These are phyloP conservation scores for Neoscelio sp. DNA, from an alignment of 2,888 invertebrate genomes.

Conservation along the genomic window DNA sequence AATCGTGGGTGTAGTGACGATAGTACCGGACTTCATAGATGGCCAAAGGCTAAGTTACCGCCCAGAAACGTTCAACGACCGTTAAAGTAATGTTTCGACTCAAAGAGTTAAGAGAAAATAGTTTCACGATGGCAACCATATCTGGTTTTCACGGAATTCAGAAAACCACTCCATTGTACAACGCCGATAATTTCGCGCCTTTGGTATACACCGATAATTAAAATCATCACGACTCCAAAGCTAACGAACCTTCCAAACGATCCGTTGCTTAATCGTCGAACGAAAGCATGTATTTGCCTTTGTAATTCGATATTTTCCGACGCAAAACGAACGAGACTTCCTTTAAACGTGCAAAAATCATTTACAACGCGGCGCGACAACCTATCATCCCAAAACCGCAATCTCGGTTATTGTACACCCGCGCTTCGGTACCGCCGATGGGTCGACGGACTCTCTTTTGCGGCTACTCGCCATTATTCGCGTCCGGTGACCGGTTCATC, in stretches of 20 bases:
- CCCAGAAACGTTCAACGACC: slow-evolving; percentile 52
- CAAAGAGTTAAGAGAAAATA: slow-evolving; percentile 23
- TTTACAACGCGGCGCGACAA: slow-evolving; percentile 78
- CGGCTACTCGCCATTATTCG: slow-evolving; percentile 77
- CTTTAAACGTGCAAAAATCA: slow-evolving; percentile 73
- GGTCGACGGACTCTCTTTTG: slow-evolving; percentile 74
- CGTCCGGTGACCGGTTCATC: slow-evolving; percentile 80
- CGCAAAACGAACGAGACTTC: slow-evolving; percentile 16
- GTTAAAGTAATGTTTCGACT: slow-evolving; percentile 45
- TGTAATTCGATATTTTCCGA: neutral
- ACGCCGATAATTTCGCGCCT: neutral
- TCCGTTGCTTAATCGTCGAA: neutral
- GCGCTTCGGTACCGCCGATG: slow-evolving; percentile 72
- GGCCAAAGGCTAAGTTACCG: slow-evolving; percentile 47
- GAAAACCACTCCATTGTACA: neutral
- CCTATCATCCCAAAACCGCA: slow-evolving; percentile 80
- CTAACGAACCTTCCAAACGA: too few relatives aligned
- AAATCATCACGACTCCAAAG: too few relatives aligned
- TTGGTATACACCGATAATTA: too few relatives aligned
- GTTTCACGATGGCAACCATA: slow-evolving; percentile 14
- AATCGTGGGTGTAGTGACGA: slow-evolving; percentile 23
- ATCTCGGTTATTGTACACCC: slow-evolving; percentile 78
- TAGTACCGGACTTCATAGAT: slow-evolving; percentile 12
- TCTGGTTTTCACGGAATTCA: slow-evolving; percentile 30
- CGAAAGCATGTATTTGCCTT: neutral